These are phyloP conservation scores for Trachelus troglodyta DNA, from an alignment of 2,888 invertebrate species.

Conservation along the genomic window DNA sequence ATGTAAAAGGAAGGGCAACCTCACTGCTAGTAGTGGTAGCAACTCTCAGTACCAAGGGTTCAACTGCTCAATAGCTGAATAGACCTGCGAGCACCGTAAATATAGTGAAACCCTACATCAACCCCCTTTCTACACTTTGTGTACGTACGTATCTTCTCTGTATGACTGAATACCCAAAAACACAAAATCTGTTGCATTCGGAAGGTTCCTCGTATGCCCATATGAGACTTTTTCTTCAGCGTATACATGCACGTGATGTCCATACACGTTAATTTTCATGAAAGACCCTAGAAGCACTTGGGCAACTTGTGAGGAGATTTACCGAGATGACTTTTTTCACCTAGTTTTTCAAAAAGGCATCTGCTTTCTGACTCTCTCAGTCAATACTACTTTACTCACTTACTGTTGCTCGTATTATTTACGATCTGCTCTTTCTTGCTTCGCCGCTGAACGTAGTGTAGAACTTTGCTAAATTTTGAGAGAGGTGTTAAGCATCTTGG, in stretches of 20 bases:
- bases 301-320: neutral
- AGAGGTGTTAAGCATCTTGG: neutral
- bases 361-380: neutral
- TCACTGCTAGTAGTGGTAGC: conserved; percentile 30
- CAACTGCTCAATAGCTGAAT: conserved; percentile 50
- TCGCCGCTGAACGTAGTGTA: neutral
- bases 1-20: conserved; percentile 50
- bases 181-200: conserved; percentile 49
- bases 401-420: neutral
- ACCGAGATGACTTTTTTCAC: neutral
- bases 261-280: conserved; percentile 41
- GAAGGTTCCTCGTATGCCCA: neutral
- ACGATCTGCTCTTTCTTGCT: neutral
- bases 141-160: conserved; percentile 22
- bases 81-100: conserved; percentile 23
- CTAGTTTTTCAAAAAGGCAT: neutral
- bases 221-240: neutral
- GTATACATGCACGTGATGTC: neutral
- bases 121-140: conserved; percentile 19
- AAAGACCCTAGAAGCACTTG: conserved; percentile 34
- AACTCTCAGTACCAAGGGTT: conserved; percentile 33
- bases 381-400: neutral
- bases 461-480: neutral
- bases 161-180: conserved; percentile 58
- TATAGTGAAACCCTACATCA: conserved; percentile 7